Percentiles rank a stretch among this genome's conserved stretches.
Conservation (phyloP, 2,113 vertebrate species). For the Daboia siamensis region DNA sequence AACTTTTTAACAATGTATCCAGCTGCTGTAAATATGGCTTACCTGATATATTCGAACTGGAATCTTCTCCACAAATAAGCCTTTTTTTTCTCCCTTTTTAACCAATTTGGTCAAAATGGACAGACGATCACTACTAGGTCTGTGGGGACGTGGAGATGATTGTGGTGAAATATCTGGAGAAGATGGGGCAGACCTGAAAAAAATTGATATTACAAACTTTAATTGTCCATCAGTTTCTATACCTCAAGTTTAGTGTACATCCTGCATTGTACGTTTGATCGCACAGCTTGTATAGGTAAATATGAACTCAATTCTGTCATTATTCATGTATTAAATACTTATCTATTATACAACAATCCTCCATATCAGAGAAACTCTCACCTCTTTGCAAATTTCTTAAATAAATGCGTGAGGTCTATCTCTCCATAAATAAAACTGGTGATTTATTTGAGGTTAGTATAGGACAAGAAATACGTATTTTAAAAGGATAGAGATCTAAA, state of each 20-base stretch:
- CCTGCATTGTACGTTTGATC: neutral
- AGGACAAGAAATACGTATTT: neutral
- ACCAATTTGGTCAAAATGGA: conserved; percentile 95
- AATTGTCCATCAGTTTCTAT: neutral
- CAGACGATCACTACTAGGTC: conserved; percentile 93
- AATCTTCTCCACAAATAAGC: conserved; percentile 98
- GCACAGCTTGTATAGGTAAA: neutral
- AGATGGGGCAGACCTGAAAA: conserved; percentile 89
- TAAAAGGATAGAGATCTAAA: neutral
- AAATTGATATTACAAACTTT: conserved; percentile 22
- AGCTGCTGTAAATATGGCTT: conserved; percentile 1
- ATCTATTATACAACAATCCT: neutral
- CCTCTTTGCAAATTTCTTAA: neutral
- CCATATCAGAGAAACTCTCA: neutral
- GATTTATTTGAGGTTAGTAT: neutral
- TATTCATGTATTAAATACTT: neutral
- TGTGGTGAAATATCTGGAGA: conserved; percentile 96
- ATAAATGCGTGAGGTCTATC: neutral
- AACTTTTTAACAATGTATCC: neutral
- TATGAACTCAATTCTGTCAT: neutral
- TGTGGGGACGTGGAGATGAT: conserved; percentile 92
- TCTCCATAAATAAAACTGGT: neutral
- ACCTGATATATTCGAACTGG: conserved; percentile 96
- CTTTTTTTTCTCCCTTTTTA: conserved; percentile 95
- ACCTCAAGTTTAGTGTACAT: neutral